These are phyloP conservation scores for Diorhabda elongata DNA, from an alignment of 1,140 invertebrate species.

Conservation along the genomic window DNA sequence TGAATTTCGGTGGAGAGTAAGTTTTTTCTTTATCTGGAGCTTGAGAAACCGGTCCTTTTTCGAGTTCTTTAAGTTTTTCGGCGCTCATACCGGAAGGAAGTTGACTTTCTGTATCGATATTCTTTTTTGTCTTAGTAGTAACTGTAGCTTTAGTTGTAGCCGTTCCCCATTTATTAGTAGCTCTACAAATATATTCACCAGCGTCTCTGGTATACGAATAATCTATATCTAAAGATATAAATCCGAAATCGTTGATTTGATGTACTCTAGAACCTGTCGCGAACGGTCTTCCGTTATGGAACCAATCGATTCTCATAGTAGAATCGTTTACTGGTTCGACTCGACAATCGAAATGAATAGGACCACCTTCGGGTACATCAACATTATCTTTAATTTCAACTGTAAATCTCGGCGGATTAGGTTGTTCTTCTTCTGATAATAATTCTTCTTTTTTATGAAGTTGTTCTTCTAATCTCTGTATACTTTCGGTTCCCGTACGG, in stretches of 20 bases:
- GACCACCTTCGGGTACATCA: conserved; percentile 79
- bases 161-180: conserved; percentile 80
- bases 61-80: conserved; percentile 88
- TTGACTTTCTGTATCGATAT: conserved; percentile 88
- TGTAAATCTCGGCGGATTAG: conserved; percentile 79
- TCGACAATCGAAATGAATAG: conserved; percentile 87
- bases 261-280: conserved; percentile 85
- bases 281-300: conserved; percentile 84
- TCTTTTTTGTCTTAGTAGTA: conserved; percentile 78
- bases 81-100: conserved; percentile 88
- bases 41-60: conserved; percentile 73
- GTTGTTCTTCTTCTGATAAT: conserved; percentile 74
- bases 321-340: conserved; percentile 84
- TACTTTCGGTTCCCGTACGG: conserved; percentile 79
- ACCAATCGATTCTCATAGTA: conserved; percentile 90
- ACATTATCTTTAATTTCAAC: conserved; percentile 79
- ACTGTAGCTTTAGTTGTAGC: conserved; percentile 80
- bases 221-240: conserved; percentile 81
- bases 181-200: conserved; percentile 81
- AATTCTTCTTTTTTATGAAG: conserved; percentile 84
- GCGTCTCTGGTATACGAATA: conserved; percentile 81
- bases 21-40: conserved; percentile 64
- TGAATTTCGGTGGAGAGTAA: conserved; percentile 72
- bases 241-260: conserved; percentile 90
- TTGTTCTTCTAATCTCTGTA: conserved; percentile 85